Base-by-base conservation (phyloP, 2,797 vertebrate species). In the Cynopterus sphinx region DNA sequence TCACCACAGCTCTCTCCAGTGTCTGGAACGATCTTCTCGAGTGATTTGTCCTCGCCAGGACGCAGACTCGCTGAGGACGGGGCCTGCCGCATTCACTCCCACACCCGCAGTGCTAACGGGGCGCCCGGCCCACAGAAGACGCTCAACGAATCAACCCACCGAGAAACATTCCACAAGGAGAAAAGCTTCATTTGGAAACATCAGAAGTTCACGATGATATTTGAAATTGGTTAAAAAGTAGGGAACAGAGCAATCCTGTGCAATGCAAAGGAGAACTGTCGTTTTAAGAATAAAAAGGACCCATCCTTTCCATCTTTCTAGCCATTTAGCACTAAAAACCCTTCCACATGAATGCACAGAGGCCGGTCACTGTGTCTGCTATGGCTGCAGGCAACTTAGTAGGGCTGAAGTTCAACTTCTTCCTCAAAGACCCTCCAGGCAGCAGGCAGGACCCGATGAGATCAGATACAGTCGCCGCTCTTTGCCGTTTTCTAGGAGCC, bases 241-340 rank as follows among this genome's bases (percentile, higher is more conserved):
- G 36, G 74, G 61, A 79, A 89, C 28, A 91, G 90, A 90, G 71
- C 16, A 67, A 39, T 28, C n/a, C 21, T 77, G 21, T 4, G 6
- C 36, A 71, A 74, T 7, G 24, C 46, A 75, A 86, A 92, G n/a
- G 36, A 59, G 26, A 95, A 63, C 22, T 55, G 71, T 3, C n/a
- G 55, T 67, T 94, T 55, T 65, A 78, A 94, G 95, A 86, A 73
- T 49, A 70, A 79, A 90, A 75, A 43, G 33, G 17, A 84, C 13
- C 15, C 5, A 26, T 10, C 26, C 26, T 71, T 68, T 71, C 71
- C 46, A 82, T 71, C 46, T 73, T 87, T 49, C 39, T 16, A 79
- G 71, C 36, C 57, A 77, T 71, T 94, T 61, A 79, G 31, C 59
- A 67, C 13, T 74, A 53, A 17, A 70, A 57, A 21, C 15, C 2